Percentiles rank a stretch among this genome's conserved stretches.
phyloP scores from a whole-genome alignment of 1,140 invertebrate genomes.

The Apis cerana region DNA sequence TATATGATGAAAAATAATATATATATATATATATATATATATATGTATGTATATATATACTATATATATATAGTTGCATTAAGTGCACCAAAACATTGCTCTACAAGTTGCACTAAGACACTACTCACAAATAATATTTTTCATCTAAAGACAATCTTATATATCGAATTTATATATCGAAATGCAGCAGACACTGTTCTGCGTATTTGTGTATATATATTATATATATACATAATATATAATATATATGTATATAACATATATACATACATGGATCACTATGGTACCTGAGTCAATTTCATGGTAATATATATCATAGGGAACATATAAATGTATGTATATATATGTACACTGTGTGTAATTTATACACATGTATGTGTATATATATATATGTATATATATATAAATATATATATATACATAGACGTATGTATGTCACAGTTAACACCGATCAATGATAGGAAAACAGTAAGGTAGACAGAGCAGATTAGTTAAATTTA shows the following conservation, averaged over 20 bases:
- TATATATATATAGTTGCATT: conserved; percentile 55
- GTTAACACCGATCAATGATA: conserved; percentile 74
- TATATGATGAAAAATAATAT: conserved; percentile 30
- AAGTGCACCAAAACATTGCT: conserved; percentile 63
- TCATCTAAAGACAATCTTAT: conserved; percentile 60
- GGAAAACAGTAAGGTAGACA: conserved; percentile 75
- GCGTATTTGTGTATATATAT: conserved; percentile 51
- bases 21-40: conserved; percentile 6
- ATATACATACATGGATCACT: conserved; percentile 33
- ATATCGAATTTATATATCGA: conserved; percentile 28
- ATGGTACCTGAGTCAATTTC: conserved; percentile 42
- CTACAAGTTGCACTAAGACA: conserved; percentile 67
- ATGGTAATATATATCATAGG: conserved; percentile 29
- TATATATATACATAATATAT: neutral
- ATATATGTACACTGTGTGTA: conserved; percentile 35
- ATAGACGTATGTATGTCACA: conserved; percentile 53
- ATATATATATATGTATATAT: conserved; percentile 46
- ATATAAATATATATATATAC: conserved; percentile 36
- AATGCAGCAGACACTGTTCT: conserved; percentile 62
- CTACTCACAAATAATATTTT: conserved; percentile 61
- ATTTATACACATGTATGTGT: conserved; percentile 33
- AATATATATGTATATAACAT: neutral
- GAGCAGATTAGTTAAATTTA: conserved; percentile 74
- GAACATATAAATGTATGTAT: conserved; percentile 47
- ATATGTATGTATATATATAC: conserved; percentile 48